phyloP scores from a whole-genome alignment of 1,140 invertebrate genomes.

The Mesaphorura yosii region DNA sequence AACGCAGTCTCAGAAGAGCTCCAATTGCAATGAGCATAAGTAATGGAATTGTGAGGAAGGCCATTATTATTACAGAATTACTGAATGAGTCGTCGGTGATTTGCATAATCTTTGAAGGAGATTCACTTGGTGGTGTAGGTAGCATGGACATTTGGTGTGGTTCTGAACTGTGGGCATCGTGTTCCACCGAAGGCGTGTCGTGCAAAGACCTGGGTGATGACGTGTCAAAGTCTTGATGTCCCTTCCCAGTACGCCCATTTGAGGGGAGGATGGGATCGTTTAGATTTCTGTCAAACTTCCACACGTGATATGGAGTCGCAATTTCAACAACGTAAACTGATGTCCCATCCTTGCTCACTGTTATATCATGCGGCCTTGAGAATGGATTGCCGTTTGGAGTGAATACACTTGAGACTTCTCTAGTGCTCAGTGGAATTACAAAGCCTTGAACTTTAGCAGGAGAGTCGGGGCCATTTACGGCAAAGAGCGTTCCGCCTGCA shows the following conservation, averaged over 20 bases:
- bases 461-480: conserved; percentile 40
- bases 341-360: conserved; percentile 51
- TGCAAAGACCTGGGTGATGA: too few species aligned
- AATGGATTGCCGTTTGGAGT: conserved; percentile 46
- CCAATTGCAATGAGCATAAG: conserved; percentile 27
- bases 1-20: conserved; percentile 20
- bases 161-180: background rate
- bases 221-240: conserved; percentile 2
- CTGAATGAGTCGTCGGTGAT: conserved; percentile 20
- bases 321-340: conserved; percentile 64
- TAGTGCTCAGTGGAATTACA: conserved; percentile 50
- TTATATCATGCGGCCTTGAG: conserved; percentile 60
- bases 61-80: conserved; percentile 30
- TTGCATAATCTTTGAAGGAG: background rate
- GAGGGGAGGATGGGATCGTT: conserved; percentile 9
- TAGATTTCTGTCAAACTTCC: conserved; percentile 45
- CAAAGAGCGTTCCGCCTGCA: conserved; percentile 39
- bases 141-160: background rate
- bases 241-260: conserved; percentile 30
- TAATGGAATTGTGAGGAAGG: conserved; percentile 30
- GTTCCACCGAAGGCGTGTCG: background rate
- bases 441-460: conserved; percentile 50
- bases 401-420: conserved; percentile 49
- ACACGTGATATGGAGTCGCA: conserved; percentile 45
- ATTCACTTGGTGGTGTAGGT: conserved; percentile 6